Base-by-base conservation (phyloP, 2,797 vertebrate species). In the Urophycis tenuis region DNA sequence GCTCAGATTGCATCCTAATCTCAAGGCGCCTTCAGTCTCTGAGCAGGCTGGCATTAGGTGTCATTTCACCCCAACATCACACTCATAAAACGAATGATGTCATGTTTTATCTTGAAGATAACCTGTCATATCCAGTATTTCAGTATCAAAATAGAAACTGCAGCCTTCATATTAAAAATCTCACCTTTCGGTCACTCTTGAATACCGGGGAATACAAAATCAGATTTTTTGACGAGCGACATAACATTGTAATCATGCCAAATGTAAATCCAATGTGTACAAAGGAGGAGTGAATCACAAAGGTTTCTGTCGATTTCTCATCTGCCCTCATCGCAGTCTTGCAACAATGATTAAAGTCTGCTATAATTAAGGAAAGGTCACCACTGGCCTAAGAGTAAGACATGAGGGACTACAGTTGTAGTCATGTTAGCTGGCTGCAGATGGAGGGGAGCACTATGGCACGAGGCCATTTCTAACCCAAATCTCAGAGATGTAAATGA, bases 351-450 rank as follows among this genome's bases (percentile, higher is more conserved):
- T 94, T 93, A 93, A 93, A 93, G 88, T 87, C 83, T 75, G 89
- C 84, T 85, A 90, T 93, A 93, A 94, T 93, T 94, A 93, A 94
- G 91, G 89, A 94, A 94, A 94, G 93, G 93, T 94, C 93, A 94
- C 72, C 81, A 92, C 92, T 93, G 91, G 92, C 93, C 93, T 91
- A 86, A 91, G 91, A 92, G 90, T 89, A 91, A 88, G 89, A 89
- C 89, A 92, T 86, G 85, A 91, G 84, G 89, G 82, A 87, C 86
- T 88, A 86, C 88, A 91, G 91, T 87, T 85, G 89, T 85, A 87
- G 87, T 85, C 88, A 83, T 86, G 91, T 92, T 88, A 91, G 32
- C 89, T 83, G 84, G 81, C 85, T 92, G 90, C 85, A 90, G 86
- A 93, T 84, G 88, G 87, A 87, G 83, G 87, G 88, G 88, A 91